Evolutionary conservation across 2,888 invertebrate species (phyloP).

Genomic region (Oegoconia quadripuncta): DNA sequence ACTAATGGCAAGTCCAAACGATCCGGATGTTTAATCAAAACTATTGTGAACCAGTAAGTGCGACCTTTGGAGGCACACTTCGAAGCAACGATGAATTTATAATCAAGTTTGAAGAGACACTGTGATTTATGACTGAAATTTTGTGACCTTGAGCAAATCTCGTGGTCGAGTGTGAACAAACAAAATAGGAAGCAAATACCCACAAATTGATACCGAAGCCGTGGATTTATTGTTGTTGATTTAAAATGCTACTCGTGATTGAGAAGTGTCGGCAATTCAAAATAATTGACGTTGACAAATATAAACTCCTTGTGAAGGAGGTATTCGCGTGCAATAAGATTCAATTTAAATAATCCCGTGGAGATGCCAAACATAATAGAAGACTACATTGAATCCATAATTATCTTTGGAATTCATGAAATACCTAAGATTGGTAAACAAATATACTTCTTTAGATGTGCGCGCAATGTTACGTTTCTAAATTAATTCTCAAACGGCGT

Average conservation of each 20-base stretch:
- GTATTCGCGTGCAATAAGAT: too few species aligned
- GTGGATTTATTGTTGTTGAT: too few species aligned
- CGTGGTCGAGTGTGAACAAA: background rate
- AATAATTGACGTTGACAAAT: too few species aligned
- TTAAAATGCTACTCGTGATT: too few species aligned
- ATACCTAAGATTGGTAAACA: background rate
- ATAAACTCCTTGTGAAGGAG: too few species aligned
- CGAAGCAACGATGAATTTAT: constrained; percentile 16
- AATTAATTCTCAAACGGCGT: constrained; percentile 11
- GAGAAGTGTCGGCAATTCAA: too few species aligned
- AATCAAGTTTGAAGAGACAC: constrained; percentile 16
- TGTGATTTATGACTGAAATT: constrained; percentile 10
- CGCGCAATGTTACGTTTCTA: background rate
- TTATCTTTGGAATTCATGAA: background rate
- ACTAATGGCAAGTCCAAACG: constrained; percentile 25
- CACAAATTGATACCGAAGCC: too few species aligned
- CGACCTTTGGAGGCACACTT: constrained; percentile 14
- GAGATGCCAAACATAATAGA: too few species aligned
- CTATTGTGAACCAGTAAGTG: constrained; percentile 23
- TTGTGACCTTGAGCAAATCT: constrained; percentile 6
- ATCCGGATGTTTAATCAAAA: constrained; percentile 29
- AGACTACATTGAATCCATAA: too few species aligned
- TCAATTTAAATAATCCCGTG: too few species aligned
- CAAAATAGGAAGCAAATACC: too few species aligned
- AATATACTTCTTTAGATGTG: too few species aligned